Base-by-base conservation (phyloP, 2,888 invertebrate genomes). In the Caenorhabditis sp. region DNA sequence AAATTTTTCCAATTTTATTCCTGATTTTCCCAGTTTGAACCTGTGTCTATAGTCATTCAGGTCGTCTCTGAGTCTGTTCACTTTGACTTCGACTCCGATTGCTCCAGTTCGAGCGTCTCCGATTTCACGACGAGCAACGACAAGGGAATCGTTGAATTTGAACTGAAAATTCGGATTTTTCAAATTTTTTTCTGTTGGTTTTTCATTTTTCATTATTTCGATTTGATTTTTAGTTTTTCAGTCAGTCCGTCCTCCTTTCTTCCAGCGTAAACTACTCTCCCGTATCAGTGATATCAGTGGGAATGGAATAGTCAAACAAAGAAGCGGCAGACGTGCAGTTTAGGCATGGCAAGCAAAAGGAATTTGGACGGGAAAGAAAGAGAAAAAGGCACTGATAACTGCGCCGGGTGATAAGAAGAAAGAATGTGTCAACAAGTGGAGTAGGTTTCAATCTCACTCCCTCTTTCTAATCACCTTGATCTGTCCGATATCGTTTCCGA, bases 21-120 rank as follows among this genome's bases (percentile, higher is more conserved):
- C 9, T 18, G 8, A 35, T 32, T 22, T 18, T 15, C 40, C 40
- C 4, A 32, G 51, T 6, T 28, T 24, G 1, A 9, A 79, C 80
- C 80, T 67, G 61, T 70, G 64, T 76, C 78, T 67, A 56, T 78
- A 82, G 22, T 82, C 82, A 37, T 78, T 78, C 47, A 82, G 35
- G 53, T 82, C 82, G 18, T 82, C 77, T 50, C 78, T 51, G 26
- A 82, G 60, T 22, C 82, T 51, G 62, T 82, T 72, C 15, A 78
- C 82, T 15, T 65, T 65, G 13, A 82, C 82, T 44, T 82, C 82
- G 35, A 82, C 67, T 47, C 67, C 71, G 24, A 77, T 72, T 5
- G 77, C 70, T 55, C 72, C 71, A 20, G 61, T 24, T 20, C 51
- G 40, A 22, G 78, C 77, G 18, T 78, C 77, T 22, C 28, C 28